Base-by-base conservation (phyloP, 53 echinoderm and acorn worm species). In the Pentamera pediparva region DNA sequence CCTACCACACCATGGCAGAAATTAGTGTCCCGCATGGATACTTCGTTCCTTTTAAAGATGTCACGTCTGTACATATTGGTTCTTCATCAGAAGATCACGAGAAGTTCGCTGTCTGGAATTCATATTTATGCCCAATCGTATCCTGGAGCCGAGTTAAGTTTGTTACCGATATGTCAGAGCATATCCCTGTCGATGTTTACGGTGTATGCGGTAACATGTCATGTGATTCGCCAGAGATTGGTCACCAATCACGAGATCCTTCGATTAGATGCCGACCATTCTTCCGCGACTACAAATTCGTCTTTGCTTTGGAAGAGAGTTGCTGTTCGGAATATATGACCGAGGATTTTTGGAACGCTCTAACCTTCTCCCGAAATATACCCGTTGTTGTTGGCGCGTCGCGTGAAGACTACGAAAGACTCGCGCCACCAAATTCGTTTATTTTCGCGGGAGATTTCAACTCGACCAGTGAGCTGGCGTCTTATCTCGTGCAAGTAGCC, bases 351-450 rank as follows among this genome's bases (percentile, higher is more conserved):
- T 65, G 65, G 65, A 65, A 65, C 3, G 65, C 27, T 22, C 40
- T 65, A 65, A 15, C 34, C 37, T 13, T 20, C n/a, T 39, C 37
- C 35, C 9, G 40, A 3, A 32, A 28, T 13, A 20, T 65, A 10
- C 65, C 65, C 35, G 65, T 65, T 26, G 65, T 65, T 5, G 65
- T 65, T 9, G 65, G 65, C 37, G 10, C 65, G 26, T 65, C 65
- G 37, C 37, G 40, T 19, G 65, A 37, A 1, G 33, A 65, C 7
- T 65, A 65, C 18, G 7, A 65, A 39, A 32, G 65, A 1, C 21
- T 65, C 40, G 65, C 65, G 6, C 65, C 65, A 20, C 65, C 65
- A 39, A 65, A 65, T 20, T 45, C 47, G 47, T 59, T 59, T 31
- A 65, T 65, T 22, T 65, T 65, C 25, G 65, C 65, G 7, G 65